phyloP scores from a whole-genome alignment of 1,140 invertebrate genomes.

The Neuroterus valhalla region DNA sequence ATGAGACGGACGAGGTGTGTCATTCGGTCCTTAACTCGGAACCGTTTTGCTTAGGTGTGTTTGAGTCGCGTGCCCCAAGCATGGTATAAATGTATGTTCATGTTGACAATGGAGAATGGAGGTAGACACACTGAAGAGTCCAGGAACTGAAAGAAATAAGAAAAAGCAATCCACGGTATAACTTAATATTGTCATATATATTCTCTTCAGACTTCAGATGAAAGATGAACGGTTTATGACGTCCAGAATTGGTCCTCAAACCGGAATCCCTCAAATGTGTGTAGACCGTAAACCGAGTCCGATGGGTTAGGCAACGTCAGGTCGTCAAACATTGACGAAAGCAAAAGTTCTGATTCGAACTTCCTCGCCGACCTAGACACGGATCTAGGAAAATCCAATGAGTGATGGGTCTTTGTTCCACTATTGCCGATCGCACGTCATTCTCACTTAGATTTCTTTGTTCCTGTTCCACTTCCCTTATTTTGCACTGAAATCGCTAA shows the following conservation, averaged over 20 bases:
- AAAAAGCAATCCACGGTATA: no score
- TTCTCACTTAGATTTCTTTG: conserved; percentile 52
- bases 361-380: conserved; percentile 55
- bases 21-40: conserved; percentile 52
- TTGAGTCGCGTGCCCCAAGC: conserved; percentile 61
- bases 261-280: no score
- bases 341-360: conserved; percentile 55
- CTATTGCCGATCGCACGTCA: conserved; percentile 40
- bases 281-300: no score
- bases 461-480: conserved; percentile 56
- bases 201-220: conserved; percentile 33
- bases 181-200: conserved; percentile 27
- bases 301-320: conserved; percentile 19
- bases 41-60: conserved; percentile 39
- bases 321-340: conserved; percentile 51
- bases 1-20: conserved; percentile 72
- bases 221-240: no score
- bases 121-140: neutral
- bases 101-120: conserved; percentile 23
- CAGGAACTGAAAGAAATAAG: no score
- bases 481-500: conserved; percentile 6
- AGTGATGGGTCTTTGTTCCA: conserved; percentile 39
- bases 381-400: conserved; percentile 48
- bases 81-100: neutral
- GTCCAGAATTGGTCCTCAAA: no score